phyloP scores from a whole-genome alignment of 2,113 vertebrate genomes.

The Clarias gariepinus region DNA sequence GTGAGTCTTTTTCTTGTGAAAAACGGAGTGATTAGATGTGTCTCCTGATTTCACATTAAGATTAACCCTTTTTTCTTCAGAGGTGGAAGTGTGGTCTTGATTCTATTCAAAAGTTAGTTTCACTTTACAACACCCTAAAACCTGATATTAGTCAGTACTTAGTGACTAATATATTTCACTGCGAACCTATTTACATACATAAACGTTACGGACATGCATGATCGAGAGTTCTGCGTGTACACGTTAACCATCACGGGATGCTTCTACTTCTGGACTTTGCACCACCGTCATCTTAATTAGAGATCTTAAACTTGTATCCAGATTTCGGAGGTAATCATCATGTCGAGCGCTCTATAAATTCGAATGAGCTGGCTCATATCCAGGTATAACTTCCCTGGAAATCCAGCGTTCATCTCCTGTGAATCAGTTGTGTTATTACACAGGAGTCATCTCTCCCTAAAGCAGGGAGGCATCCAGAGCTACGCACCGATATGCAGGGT shows the following conservation, averaged over 20 bases:
- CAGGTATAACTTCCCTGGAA: conserved; percentile 4
- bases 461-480: background rate
- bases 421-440: background rate
- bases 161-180: background rate
- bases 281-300: background rate
- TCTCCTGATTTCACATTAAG: background rate
- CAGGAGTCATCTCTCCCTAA: background rate
- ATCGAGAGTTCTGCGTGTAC: background rate
- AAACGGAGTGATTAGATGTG: background rate
- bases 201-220: background rate
- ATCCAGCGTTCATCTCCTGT: background rate
- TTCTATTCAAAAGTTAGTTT: background rate
- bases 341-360: background rate
- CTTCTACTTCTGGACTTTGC: background rate
- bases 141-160: background rate
- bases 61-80: background rate
- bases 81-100: too few species aligned
- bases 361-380: background rate
- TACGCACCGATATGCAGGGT: background rate
- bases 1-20: background rate
- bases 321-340: too few species aligned
- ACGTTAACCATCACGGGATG: background rate
- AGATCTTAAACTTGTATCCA: too few species aligned
- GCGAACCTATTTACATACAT: background rate
- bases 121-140: background rate